These are phyloP conservation scores for Lordiphosa stackelbergi DNA, from an alignment of 1,140 invertebrate species.

Conservation along the genomic window DNA sequence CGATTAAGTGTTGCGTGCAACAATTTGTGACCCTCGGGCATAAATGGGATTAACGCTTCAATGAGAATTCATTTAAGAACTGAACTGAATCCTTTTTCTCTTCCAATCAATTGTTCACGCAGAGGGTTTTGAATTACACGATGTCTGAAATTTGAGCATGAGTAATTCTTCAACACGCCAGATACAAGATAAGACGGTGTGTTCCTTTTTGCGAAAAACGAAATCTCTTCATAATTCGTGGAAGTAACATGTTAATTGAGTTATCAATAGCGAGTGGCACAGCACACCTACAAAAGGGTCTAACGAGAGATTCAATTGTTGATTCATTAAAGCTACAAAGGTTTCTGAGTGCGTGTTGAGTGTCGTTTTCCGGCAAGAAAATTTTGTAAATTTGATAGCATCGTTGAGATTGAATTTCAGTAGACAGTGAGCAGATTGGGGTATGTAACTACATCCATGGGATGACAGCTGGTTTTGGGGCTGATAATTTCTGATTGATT, in stretches of 20 bases:
- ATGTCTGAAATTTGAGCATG: slow-evolving; percentile 61
- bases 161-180: slow-evolving; percentile 62
- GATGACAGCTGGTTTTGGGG: slow-evolving; percentile 45
- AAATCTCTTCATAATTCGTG: slow-evolving; percentile 65
- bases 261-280: slow-evolving; percentile 39
- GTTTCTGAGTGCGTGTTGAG: slow-evolving; percentile 24
- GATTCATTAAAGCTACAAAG: slow-evolving; percentile 27
- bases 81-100: slow-evolving; percentile 46
- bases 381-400: slow-evolving; percentile 2
- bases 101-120: slow-evolving; percentile 70
- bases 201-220: slow-evolving; percentile 28
- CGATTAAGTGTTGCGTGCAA: slow-evolving; percentile 62
- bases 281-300: slow-evolving; percentile 41
- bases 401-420: slow-evolving; percentile 44
- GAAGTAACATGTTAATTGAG: slow-evolving; percentile 72
- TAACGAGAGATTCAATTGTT: slow-evolving; percentile 28
- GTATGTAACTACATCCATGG: slow-evolving; percentile 5
- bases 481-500: slow-evolving; percentile 43
- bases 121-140: slow-evolving; percentile 55
- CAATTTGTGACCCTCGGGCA: slow-evolving; percentile 50
- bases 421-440: not conserved
- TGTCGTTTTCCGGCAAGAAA: slow-evolving; percentile 50
- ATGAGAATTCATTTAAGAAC: slow-evolving; percentile 63
- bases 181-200: slow-evolving; percentile 35
- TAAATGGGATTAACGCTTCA: slow-evolving; percentile 70